Evolutionary conservation across 2,113 vertebrate species (phyloP), one percentile per base, ranked within the genome.

Genomic region (Toxotes chatareus): DNA sequence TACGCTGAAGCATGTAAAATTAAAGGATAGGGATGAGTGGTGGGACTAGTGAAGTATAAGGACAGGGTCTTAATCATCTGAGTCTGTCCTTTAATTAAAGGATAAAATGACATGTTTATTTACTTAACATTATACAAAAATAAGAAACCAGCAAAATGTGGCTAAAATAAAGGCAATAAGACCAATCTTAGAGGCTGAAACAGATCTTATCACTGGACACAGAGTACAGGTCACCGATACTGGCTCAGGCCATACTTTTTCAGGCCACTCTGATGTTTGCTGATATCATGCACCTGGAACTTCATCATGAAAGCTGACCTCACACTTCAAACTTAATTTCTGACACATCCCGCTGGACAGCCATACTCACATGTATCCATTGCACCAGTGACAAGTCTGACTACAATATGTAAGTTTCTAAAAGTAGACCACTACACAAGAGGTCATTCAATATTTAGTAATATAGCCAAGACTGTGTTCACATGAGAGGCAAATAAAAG

Each of bases 391-490:
- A 38, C 67, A 34, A 51, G 36, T 55, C 47, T 68, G 34, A 47
- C 55, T 78, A 55, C 62, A 73, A 34, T 21, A 44, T 46, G 51
- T 60, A 49, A 66, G 57, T 73, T 78, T 79, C 73, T 88, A 86
- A 88, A 90, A 85, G 77, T 55, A 73, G 66, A 84, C 21, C 12
- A 12, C 62, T 34, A n/a, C 23, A 31, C 19, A 27, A 57, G 62
- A 56, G 47, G 53, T 87, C 69, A 90, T 92, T 76, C 73, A 85
- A 82, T 86, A 91, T 84, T 87, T 84, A 89, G n/a, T 32, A 76
- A 85, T 19, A 62, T 66, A 81, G 75, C 62, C 51, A 53, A 76
- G 76, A n/a, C 62, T 73, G 64, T 85, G 65, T 80, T 77, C 79
- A 76, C 73, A 86, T 21, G 44, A 70, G 75, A 63, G 21, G 31